Evolutionary conservation across 1,140 invertebrate species (phyloP), one percentile per base, ranked within the genome.

Genomic region (Archivesica marissinica): DNA sequence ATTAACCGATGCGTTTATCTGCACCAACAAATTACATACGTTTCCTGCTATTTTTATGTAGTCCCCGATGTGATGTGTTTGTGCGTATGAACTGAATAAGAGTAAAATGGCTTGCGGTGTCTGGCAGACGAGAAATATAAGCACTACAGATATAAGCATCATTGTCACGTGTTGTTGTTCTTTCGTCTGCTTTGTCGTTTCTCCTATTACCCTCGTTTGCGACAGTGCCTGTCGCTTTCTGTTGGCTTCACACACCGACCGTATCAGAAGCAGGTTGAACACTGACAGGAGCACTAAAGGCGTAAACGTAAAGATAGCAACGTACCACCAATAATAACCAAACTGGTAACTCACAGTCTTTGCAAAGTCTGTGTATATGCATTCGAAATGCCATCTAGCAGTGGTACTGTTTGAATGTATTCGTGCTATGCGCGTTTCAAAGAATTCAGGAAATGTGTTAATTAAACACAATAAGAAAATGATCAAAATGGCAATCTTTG

Each of bases 111-210:
- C 96, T 66, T 95, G 95, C 0, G 96, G 96, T 39, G 96, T 93
- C 91, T 97, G 96, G 88, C 96, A 97, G 0, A 97, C 89, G 17
- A 97, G 93, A 90, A 97, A 97, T 74, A 97, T 94, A 2, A 97
- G 93, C 0, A 97, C 96, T 1, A 97, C 96, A 0, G 96, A 95
- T 56, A 97, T 97, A 7, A 97, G 92, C 88, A 96, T 96, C 15
- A 96, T 95, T 1, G 96, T 97, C 68, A 97, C 96, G 50, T 96
- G 86, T 15, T 92, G 92, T 80, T 92, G 92, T 70, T 91, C 91
- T 1, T 77, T 75, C 25, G 75, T 87, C 88, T 91, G 66, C 76
- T 78, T 84, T 33, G 81, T 79, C 52, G 88, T 64, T 66, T 86
- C 86, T 25, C 86, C 86, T 47, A 87, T 44, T 50, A 85, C 82